These are phyloP conservation scores for Dryobota labecula DNA, from an alignment of 2,888 invertebrate species.

Conservation along the genomic window DNA sequence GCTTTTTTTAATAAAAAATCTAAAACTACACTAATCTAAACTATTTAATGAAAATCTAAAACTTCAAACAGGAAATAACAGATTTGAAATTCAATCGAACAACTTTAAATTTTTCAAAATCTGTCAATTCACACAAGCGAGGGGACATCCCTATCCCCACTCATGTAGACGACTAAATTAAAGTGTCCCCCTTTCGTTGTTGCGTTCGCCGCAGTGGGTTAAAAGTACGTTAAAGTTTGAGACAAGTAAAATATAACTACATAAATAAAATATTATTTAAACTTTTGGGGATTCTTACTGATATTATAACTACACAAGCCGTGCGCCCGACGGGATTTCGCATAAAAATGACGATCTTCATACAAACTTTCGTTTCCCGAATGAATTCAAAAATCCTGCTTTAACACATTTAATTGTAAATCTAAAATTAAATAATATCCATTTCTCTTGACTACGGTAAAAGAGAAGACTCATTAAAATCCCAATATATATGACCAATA, in stretches of 20 bases:
- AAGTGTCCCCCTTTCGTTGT: constrained; percentile 42
- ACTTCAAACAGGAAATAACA: neutral
- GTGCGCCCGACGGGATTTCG: neutral
- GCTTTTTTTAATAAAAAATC: no score
- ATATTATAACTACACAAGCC: constrained; percentile 3
- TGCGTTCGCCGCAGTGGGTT: constrained; percentile 23
- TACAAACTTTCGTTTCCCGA: neutral
- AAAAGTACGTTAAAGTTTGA: constrained; percentile 25
- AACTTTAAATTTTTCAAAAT: constrained; percentile 27
- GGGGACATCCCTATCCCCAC: constrained; percentile 38
- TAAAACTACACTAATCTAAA: no score
- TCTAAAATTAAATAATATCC: no score
- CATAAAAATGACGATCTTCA: neutral
- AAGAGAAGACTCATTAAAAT: no score
- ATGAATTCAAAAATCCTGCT: neutral
- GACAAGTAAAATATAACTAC: constrained; percentile 7
- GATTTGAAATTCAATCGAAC: constrained; percentile 8
- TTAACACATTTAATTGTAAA: no score
- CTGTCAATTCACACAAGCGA: constrained; percentile 28
- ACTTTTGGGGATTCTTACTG: neutral
- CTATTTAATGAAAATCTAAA: neutral
- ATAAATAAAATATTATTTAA: neutral
- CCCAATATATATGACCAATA: no score
- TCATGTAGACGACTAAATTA: constrained; percentile 29
- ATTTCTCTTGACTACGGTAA: no score